Evolutionary conservation across 2,888 invertebrate genomes (phyloP).

Genomic region (Nysson spinosus): DNA sequence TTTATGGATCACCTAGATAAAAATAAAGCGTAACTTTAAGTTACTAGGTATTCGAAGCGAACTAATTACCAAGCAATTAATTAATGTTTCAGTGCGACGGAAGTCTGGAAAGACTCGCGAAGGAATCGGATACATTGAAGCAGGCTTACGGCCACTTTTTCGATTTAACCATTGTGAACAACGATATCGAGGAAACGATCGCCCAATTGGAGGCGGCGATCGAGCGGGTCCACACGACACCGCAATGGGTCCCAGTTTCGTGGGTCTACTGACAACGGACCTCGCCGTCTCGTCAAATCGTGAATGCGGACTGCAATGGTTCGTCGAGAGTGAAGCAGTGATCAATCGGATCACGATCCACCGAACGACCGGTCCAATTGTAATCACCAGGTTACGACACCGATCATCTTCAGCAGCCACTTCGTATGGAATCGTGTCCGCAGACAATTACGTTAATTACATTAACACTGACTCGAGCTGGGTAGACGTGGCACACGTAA

Average conservation of each 20-base stretch:
- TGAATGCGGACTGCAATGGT: slow-evolving; percentile 72
- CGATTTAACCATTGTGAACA: slow-evolving; percentile 98
- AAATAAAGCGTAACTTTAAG: too few relatives aligned
- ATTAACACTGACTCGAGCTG: slow-evolving; percentile 16
- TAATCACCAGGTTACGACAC: slow-evolving; percentile 17
- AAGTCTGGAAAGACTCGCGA: slow-evolving; percentile 95
- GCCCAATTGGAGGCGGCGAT: slow-evolving; percentile 93
- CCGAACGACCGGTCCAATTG: slow-evolving; percentile 43
- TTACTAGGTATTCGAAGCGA: too few relatives aligned
- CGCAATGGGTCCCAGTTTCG: slow-evolving; percentile 98
- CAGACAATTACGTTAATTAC: slow-evolving; percentile 1
- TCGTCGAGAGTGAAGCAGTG: slow-evolving; percentile 73
- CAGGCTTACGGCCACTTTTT: slow-evolving; percentile 99
- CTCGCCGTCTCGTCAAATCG: slow-evolving; percentile 70
- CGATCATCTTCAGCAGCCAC: slow-evolving; percentile 11
- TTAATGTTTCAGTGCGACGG: slow-evolving; percentile 91
- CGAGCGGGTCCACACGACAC: slow-evolving; percentile 92
- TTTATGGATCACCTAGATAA: too few relatives aligned
- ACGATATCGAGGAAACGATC: slow-evolving; percentile 99
- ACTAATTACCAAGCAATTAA: too few relatives aligned
- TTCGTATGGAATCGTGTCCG: slow-evolving; percentile 12
- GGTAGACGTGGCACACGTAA: slow-evolving; percentile 28
- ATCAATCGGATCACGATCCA: slow-evolving; percentile 49
- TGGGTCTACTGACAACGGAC: slow-evolving; percentile 94
- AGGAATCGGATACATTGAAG: slow-evolving; percentile 97